Base-by-base conservation (phyloP, 2,797 vertebrate genomes). In the Helostoma temminkii region DNA sequence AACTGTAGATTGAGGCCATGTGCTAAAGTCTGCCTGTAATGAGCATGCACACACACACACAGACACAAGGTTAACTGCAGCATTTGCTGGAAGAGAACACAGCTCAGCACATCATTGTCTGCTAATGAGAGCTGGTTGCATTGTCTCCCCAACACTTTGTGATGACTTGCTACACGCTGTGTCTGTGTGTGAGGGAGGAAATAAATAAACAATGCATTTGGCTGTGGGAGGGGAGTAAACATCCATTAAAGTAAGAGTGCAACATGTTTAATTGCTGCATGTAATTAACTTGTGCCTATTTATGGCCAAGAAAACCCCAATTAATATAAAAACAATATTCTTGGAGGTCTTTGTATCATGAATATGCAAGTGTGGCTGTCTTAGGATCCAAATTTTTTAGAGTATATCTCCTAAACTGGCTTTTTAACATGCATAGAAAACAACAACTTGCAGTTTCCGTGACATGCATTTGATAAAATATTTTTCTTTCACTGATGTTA, bases 81-180 rank as follows among this genome's bases (percentile, higher is more conserved):
- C 79, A 48, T 81, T 71, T 65, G 52, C 39, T 72, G 75, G 78
- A 74, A 62, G 61, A 80, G 77, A 78, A 83, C 62, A 57, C 82
- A 83, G 67, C 74, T 80, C 78, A 70, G 76, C 85, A 81, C 87
- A 87, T 89, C 84, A 87, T 82, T 76, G 80, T 86, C 75, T 89
- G 59, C 65, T 86, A 85, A 86, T 89, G 74, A 81, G 84, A 77
- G 74, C 62, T 76, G 68, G 79, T 86, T 89, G 76, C 64, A 60
- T 78, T 74, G 66, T 58, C 66, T 84, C 71, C 79, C 54, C 65
- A 74, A 62, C 21, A 28, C 63, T 39, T 37, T 45, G 60, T 10
- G 1, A 56, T 41, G 66, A 67, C 52, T 67, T 21, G 39, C 58
- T 62, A 37, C 41, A 54, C 42, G n/a, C 62, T 1, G 36, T 41